These are phyloP conservation scores for Drosophila anomalipes DNA, from an alignment of 2,888 invertebrate genomes.

Conservation along the genomic window DNA sequence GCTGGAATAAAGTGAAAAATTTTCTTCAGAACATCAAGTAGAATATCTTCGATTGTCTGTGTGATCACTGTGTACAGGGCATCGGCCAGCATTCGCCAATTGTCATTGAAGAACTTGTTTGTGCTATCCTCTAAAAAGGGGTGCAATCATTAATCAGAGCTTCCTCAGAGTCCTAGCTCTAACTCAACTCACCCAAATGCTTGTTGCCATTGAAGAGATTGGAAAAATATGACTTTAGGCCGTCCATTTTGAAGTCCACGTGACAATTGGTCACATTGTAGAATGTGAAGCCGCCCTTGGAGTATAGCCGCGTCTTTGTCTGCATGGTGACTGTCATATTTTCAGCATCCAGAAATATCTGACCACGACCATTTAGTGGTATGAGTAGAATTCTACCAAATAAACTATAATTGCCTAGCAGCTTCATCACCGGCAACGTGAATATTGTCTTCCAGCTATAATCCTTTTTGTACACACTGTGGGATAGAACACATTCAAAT, in stretches of 20 bases:
- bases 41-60: slow-evolving; percentile 90
- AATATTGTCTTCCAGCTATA: slow-evolving; percentile 90
- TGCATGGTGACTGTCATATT: slow-evolving; percentile 89
- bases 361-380: slow-evolving; percentile 89
- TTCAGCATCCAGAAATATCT: slow-evolving; percentile 91
- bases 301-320: slow-evolving; percentile 88
- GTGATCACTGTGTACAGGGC: slow-evolving; percentile 89
- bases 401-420: slow-evolving; percentile 90
- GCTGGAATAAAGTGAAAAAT: slow-evolving; percentile 90
- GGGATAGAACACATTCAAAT: slow-evolving; percentile 41
- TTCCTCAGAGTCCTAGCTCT: accelerated
- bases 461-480: slow-evolving; percentile 89
- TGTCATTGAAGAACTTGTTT: slow-evolving; percentile 90
- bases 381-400: slow-evolving; percentile 90
- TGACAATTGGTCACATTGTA: slow-evolving; percentile 89
- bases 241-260: slow-evolving; percentile 89
- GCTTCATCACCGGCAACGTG: slow-evolving; percentile 88
- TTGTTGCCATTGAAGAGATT: slow-evolving; percentile 91
- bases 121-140: slow-evolving; percentile 89
- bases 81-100: slow-evolving; percentile 90
- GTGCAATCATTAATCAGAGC: neutral
- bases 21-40: slow-evolving; percentile 88
- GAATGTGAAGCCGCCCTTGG: slow-evolving; percentile 88
- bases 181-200: slow-evolving; percentile 87
- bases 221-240: slow-evolving; percentile 89